These are phyloP conservation scores for Apodemus speciosus DNA, from an alignment of 2,113 vertebrate species.

Conservation along the genomic window DNA sequence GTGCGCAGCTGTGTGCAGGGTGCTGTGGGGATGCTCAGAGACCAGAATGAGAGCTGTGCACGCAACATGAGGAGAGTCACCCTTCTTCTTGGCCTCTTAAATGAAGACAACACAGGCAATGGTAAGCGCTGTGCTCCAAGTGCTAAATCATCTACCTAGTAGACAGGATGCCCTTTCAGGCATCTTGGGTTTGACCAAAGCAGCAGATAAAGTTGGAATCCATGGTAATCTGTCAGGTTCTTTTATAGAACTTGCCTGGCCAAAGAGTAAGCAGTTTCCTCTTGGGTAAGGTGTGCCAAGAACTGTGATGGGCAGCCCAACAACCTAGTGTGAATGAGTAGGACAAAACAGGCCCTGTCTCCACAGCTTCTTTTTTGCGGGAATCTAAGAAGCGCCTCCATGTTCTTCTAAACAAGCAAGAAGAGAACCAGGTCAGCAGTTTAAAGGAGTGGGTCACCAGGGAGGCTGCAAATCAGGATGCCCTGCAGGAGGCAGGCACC, in stretches of 20 bases:
- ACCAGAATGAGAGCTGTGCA: conserved; percentile 82
- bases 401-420: conserved; percentile 86
- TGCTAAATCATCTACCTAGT: no score
- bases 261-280: accelerated
- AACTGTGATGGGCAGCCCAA: accelerated
- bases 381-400: conserved; percentile 88
- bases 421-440: conserved; percentile 79
- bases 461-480: conserved; percentile 92
- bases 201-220: background rate
- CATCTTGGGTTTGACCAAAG: background rate
- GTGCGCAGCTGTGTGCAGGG: conserved; percentile 94
- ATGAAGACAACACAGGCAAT: conserved; percentile 79
- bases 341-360: accelerated
- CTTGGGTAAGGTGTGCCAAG: accelerated
- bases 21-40: conserved; percentile 92
- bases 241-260: background rate
- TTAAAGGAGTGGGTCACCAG: conserved; percentile 90
- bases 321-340: accelerated
- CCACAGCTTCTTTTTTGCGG: conserved; percentile 89
- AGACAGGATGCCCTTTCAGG: background rate
- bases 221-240: accelerated
- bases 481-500: conserved; percentile 96
- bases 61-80: conserved; percentile 90
- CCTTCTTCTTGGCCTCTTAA: conserved; percentile 91
- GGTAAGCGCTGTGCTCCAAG: conserved; percentile 76